Conservation (phyloP, 2,113 vertebrate species). For the Anarhynchus alexandrinus region DNA sequence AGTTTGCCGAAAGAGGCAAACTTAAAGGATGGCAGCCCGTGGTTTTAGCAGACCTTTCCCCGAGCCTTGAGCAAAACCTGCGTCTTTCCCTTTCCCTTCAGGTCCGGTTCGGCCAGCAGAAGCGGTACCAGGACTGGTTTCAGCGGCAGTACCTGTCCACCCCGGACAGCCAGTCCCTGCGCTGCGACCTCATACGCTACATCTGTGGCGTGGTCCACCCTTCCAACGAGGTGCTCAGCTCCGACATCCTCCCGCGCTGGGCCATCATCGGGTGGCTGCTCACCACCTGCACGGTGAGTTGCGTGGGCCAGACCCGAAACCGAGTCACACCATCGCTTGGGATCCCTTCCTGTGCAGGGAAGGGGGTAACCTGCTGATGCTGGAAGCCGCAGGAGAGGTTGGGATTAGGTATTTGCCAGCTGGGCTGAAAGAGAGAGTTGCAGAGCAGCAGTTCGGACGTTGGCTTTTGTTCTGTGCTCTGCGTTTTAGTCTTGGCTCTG, state of each 20-base stretch:
- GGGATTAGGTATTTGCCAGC: background rate
- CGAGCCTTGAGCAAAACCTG: fast-evolving
- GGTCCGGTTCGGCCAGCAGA: slow-evolving; percentile 96
- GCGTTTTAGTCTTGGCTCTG: background rate
- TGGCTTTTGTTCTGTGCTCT: background rate
- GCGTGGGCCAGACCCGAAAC: fast-evolving
- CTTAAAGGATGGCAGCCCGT: fast-evolving
- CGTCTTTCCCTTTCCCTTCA: background rate
- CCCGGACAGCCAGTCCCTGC: slow-evolving; percentile 91
- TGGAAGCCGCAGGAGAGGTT: background rate
- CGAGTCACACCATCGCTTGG: fast-evolving
- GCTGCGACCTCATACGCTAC: slow-evolving; percentile 96
- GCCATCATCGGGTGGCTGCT: slow-evolving; percentile 98
- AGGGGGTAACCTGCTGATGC: background rate
- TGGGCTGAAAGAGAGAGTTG: background rate
- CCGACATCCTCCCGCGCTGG: slow-evolving; percentile 96
- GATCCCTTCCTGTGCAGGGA: too few species aligned
- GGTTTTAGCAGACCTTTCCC: too few species aligned
- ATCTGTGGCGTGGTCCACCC: slow-evolving; percentile 97
- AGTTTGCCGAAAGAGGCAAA: too few species aligned
- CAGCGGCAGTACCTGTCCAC: slow-evolving; percentile 94
- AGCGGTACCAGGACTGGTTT: slow-evolving; percentile 98
- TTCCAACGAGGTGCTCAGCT: slow-evolving; percentile 96
- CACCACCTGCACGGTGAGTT: slow-evolving; percentile 90
- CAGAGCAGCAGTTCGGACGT: background rate